Evolutionary conservation across 1,140 invertebrate genomes (phyloP).

Genomic region (Batillaria attramentaria): DNA sequence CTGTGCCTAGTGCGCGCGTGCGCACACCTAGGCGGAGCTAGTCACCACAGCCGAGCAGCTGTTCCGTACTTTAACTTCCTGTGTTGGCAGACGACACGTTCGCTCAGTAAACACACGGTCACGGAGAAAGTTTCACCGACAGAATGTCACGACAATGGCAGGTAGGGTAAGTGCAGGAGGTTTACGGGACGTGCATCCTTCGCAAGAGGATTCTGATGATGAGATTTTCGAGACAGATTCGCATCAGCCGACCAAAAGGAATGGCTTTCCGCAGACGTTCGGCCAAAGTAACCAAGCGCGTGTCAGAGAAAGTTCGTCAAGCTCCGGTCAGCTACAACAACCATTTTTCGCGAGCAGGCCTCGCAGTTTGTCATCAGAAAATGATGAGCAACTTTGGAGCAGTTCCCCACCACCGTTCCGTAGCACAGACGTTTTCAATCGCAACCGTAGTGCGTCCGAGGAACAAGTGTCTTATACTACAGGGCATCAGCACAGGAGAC

Average conservation of each 20-base stretch:
- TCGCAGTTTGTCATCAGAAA: not conserved
- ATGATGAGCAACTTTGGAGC: not conserved
- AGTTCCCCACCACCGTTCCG: not conserved
- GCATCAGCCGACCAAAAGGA: no score
- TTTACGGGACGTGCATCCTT: not conserved
- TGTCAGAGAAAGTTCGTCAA: no score
- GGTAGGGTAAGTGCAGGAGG: conserved; percentile 2
- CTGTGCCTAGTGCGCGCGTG: not conserved
- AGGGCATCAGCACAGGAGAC: not conserved
- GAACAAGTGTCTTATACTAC: no score
- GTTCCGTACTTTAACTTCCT: conserved; percentile 22
- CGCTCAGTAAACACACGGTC: not conserved
- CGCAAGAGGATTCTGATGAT: conserved; percentile 11
- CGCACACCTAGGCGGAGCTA: not conserved
- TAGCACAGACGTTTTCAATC: not conserved
- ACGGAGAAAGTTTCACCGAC: not conserved
- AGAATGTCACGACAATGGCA: conserved; percentile 19
- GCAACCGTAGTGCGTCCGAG: not conserved
- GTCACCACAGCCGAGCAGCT: not conserved
- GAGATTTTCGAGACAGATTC: conserved; percentile 12
- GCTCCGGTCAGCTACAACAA: no score
- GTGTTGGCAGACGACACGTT: conserved; percentile 24
- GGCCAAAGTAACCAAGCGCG: no score
- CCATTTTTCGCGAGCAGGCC: no score
- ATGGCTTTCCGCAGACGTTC: no score